Evolutionary conservation across 1,140 invertebrate species (phyloP), one percentile per base, ranked within the genome.

Genomic region (Aphelinus certus): DNA sequence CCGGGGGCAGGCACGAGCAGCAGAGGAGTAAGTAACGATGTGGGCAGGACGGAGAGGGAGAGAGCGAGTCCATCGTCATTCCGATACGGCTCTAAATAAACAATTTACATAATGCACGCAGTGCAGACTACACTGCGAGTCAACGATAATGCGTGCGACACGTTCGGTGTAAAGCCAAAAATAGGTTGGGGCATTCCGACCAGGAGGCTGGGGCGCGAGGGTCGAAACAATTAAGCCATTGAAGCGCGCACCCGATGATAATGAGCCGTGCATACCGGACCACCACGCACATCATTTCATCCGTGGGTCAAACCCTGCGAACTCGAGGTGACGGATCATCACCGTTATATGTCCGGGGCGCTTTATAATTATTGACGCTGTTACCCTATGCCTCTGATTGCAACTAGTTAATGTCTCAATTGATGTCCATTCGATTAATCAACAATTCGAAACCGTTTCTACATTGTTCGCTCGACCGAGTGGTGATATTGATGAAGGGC

Each of bases 251-350:
- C 45, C 64, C 64, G 47, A 55, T 49, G 51, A 66, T 66, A 56
- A 66, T 58, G 66, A 68, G 42, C 64, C 43, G 45, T 45, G 64
- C 51, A 45, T 67, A 56, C 58, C 26, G 26, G 26, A 26, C 26
- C 26, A 26, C 26, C 26, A 26, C 26, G 26, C 26, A 26, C 26
- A 26, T 26, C 26, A 26, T 45, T 53, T 66, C 64, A 51, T 66
- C 43, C 6, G 65, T 9, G 57, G 1, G 43, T 49, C 42, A 6
- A 42, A 6, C 56, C 7, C n/a, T 57, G 58, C 45, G 63, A 63
- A 74, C n/a, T 58, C 49, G 45, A 74, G 45, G 45, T 74, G 72
- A 73, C 64, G 64, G 10, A 73, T 73, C 56, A 67, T 67, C 48
- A 74, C 48, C 69, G 60, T 63, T 68, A 63, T 69, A 26, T 26